A percentile compares a stretch with the other conserved stretches of the same genome.
phyloP scores from a whole-genome alignment of 1,140 invertebrate genomes.

The Aphaenogaster ashmeadi region DNA sequence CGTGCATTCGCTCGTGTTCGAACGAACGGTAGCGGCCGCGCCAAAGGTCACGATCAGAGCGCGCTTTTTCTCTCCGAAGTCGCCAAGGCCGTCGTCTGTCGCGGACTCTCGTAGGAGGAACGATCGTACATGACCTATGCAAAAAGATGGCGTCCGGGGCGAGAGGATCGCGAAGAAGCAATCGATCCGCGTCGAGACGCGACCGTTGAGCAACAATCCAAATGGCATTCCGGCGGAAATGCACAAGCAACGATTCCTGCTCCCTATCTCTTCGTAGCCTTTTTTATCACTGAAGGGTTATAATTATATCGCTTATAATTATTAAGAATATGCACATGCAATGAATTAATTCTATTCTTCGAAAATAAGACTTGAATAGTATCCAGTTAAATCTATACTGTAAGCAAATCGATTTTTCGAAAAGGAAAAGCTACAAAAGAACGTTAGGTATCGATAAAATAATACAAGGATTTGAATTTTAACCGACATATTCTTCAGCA shows the following conservation, averaged over 20 bases:
- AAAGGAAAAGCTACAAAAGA: not conserved
- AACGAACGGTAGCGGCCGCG: conserved; percentile 65
- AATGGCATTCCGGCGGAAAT: not conserved
- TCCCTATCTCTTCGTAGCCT: not conserved
- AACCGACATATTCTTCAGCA: not conserved
- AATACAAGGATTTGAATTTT: not conserved
- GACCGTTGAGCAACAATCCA: not conserved
- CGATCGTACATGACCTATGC: conserved; percentile 65
- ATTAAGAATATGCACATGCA: not conserved
- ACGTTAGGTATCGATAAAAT: not conserved
- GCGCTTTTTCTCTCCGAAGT: conserved; percentile 73
- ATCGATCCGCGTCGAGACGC: not conserved
- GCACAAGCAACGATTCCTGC: not conserved
- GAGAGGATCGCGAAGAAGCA: conserved; percentile 1
- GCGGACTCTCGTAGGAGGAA: conserved; percentile 67
- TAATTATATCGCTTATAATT: not conserved
- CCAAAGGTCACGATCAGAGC: conserved; percentile 76
- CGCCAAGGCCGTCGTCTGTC: conserved; percentile 65
- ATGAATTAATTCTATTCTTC: not conserved
- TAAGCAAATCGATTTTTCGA: not conserved
- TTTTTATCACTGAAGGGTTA: not conserved
- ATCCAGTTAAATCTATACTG: not conserved
- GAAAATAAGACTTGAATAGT: not conserved
- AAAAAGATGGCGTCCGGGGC: conserved; percentile 57
- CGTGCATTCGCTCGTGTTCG: conserved; percentile 57